phyloP scores from a whole-genome alignment of 2,797 vertebrate genomes.

The Poeciliopsis turneri region DNA sequence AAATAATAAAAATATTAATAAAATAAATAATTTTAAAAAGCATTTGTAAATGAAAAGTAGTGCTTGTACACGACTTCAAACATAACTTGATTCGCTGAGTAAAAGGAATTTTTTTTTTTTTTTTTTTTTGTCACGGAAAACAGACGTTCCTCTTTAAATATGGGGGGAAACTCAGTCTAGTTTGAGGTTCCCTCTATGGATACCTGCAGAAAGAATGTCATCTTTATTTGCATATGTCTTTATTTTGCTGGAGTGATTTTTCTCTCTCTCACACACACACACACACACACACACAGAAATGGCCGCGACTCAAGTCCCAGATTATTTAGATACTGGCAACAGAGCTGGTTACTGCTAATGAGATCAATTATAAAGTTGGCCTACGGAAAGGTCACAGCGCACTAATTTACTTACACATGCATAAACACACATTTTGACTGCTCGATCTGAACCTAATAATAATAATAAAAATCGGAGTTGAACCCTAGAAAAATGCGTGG shows the following conservation, averaged over 20 bases:
- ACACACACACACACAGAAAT: not conserved
- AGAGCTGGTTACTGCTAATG: conserved; percentile 63
- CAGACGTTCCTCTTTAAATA: not conserved
- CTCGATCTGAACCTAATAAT: not conserved
- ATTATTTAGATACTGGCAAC: conserved; percentile 71
- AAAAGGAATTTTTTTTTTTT: not conserved
- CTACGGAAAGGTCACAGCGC: conserved; percentile 38
- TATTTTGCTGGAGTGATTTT: conserved; percentile 34
- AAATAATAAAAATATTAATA: not conserved
- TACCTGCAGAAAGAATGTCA: conserved; percentile 20
- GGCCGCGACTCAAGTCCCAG: conserved; percentile 42
- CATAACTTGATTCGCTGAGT: not conserved
- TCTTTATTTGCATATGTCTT: conserved; percentile 42
- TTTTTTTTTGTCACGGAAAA: not conserved
- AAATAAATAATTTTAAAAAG: too few relatives aligned
- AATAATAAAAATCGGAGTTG: not conserved
- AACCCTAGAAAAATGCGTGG: not conserved
- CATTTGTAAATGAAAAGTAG: not conserved
- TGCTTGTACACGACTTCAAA: not conserved
- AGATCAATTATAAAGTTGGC: conserved; percentile 70
- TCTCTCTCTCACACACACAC: not conserved
- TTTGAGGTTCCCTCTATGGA: not conserved
- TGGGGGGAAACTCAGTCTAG: not conserved
- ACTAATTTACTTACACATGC: not conserved
- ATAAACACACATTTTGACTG: conserved; percentile 1